A percentile compares a stretch with the other conserved stretches of the same genome.
phyloP scores from a whole-genome alignment of 2,888 invertebrate genomes.

The Eristalis pertinax region DNA sequence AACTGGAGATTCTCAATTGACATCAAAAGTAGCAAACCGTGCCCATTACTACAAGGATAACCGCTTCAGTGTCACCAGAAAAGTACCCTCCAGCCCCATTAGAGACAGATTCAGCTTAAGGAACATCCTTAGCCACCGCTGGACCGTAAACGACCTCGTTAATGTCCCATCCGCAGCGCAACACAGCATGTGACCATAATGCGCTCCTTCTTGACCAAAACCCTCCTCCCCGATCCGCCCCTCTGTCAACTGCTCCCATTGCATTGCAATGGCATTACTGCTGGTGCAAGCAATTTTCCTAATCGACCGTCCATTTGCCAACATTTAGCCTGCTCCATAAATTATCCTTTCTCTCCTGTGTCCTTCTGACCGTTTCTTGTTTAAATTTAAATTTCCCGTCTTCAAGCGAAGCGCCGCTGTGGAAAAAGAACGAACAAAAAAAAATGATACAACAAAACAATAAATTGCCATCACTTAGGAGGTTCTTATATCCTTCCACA shows the following conservation, averaged over 20 bases:
- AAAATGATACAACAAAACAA: conserved; percentile 54
- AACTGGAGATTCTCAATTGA: too few relatives aligned
- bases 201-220: neutral
- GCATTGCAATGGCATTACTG: conserved; percentile 58
- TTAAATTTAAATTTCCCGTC: conserved; percentile 52
- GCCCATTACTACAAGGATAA: too few relatives aligned
- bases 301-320: conserved; percentile 72
- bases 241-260: conserved; percentile 36
- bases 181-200: neutral
- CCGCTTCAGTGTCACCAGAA: neutral
- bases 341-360: conserved; percentile 58
- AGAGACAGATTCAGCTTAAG: too few relatives aligned
- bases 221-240: neutral
- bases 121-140: too few relatives aligned
- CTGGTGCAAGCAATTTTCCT: conserved; percentile 70
- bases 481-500: conserved; percentile 47
- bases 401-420: conserved; percentile 4
- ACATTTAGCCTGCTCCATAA: conserved; percentile 68
- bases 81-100: neutral
- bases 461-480: conserved; percentile 70
- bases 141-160: neutral
- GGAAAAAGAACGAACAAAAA: conserved; percentile 20
- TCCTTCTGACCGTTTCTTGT: conserved; percentile 51
- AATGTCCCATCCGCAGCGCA: conserved; percentile 13
- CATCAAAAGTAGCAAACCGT: too few relatives aligned